Evolutionary conservation across 2,888 invertebrate species (phyloP).

Genomic region (Melipona beecheii): DNA sequence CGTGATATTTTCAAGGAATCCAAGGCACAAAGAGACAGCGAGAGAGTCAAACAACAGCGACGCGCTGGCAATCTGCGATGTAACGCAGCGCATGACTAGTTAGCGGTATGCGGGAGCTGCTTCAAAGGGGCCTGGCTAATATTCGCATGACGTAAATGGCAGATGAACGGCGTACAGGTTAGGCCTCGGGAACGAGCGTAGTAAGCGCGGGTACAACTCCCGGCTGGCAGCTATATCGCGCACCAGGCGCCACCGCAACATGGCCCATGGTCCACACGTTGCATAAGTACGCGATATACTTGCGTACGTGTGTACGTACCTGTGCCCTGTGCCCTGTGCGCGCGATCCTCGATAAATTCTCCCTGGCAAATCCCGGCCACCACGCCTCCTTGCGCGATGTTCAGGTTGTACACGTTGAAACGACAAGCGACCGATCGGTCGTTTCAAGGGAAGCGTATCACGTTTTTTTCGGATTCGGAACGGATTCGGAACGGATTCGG

Average conservation of each 20-base stretch:
- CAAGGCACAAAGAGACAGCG: slow-evolving; percentile 25
- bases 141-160: slow-evolving; percentile 59
- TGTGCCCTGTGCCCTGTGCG: slow-evolving; percentile 13
- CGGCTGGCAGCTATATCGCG: slow-evolving; percentile 69
- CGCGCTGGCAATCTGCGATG: slow-evolving; percentile 41
- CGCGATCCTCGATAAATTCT: slow-evolving; percentile 74
- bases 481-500: background rate
- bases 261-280: slow-evolving; percentile 64
- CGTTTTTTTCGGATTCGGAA: background rate
- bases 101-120: slow-evolving; percentile 48
- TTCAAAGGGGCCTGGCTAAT: slow-evolving; percentile 59
- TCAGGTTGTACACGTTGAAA: background rate
- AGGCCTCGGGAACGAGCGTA: slow-evolving; percentile 69
- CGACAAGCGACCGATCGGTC: slow-evolving; percentile 35
- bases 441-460: background rate
- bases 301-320: slow-evolving; percentile 64
- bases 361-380: slow-evolving; percentile 62
- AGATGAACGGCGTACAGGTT: slow-evolving; percentile 65
- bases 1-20: slow-evolving; percentile 42
- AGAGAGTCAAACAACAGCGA: slow-evolving; percentile 3
- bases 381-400: slow-evolving; percentile 49
- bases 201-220: slow-evolving; percentile 58
- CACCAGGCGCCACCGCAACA: slow-evolving; percentile 78
- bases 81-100: slow-evolving; percentile 57
- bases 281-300: slow-evolving; percentile 46